phyloP scores from a whole-genome alignment of 1,140 invertebrate genomes.

The Anastatus disparis region DNA sequence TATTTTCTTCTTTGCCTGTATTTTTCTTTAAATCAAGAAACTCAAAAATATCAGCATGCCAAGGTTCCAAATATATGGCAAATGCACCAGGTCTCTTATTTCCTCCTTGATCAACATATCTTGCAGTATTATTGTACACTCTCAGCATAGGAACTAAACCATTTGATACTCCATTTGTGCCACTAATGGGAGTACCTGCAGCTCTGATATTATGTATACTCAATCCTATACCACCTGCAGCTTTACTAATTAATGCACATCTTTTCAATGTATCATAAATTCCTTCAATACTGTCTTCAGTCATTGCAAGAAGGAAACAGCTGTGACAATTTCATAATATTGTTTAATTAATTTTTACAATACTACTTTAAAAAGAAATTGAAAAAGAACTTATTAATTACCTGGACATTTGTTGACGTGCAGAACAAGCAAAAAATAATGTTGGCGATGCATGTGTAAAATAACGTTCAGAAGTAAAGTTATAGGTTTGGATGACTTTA shows the following conservation, averaged over 20 bases:
- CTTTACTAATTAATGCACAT: conserved; percentile 97
- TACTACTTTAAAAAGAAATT: no score
- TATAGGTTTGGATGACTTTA: conserved; percentile 95
- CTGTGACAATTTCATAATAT: conserved; percentile 69
- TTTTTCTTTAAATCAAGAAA: conserved; percentile 96
- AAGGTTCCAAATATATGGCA: conserved; percentile 98
- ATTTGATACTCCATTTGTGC: conserved; percentile 96
- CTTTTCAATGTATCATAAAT: conserved; percentile 95
- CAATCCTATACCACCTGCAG: conserved; percentile 96
- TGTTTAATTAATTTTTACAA: no score
- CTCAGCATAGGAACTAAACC: conserved; percentile 97
- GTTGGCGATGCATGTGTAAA: conserved; percentile 99
- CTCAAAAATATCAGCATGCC: conserved; percentile 98
- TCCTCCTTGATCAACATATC: conserved; percentile 98
- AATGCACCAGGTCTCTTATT: conserved; percentile 99
- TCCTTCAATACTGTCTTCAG: conserved; percentile 97
- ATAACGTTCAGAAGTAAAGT: conserved; percentile 93
- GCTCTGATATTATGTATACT: conserved; percentile 97
- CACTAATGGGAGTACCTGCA: conserved; percentile 90
- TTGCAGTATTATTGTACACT: conserved; percentile 95
- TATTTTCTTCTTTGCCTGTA: conserved; percentile 91
- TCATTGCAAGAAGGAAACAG: conserved; percentile 96
- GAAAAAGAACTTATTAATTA: no score
- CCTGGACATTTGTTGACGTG: conserved; percentile 90
- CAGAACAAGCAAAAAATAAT: conserved; percentile 94